These are phyloP conservation scores for Corapipo altera DNA, from an alignment of 2,113 vertebrate genomes.

Conservation along the genomic window DNA sequence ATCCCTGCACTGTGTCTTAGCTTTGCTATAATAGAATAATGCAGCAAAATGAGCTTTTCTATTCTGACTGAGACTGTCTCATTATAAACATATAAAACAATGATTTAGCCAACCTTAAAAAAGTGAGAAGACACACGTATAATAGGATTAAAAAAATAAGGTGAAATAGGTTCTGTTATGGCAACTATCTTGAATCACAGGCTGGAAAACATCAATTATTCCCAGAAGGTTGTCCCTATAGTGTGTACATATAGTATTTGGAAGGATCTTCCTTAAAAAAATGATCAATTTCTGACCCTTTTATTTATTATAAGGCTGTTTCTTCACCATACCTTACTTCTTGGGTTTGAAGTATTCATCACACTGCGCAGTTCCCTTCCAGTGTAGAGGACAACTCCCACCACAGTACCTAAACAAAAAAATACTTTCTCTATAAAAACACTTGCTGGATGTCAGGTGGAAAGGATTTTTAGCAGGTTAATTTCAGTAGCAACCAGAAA, in stretches of 20 bases:
- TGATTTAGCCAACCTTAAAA: neutral
- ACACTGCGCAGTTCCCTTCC: constrained; percentile 94
- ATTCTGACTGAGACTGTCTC: neutral
- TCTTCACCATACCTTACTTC: constrained; percentile 86
- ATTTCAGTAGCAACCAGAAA: neutral
- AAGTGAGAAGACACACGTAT: neutral
- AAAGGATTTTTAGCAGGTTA: neutral
- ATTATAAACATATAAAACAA: neutral
- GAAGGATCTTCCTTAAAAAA: neutral
- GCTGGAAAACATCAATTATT: neutral
- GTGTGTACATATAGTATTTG: neutral
- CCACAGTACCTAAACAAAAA: constrained; percentile 84
- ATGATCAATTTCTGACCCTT: neutral
- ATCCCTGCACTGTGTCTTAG: neutral
- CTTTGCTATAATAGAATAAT: neutral
- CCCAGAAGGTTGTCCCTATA: neutral
- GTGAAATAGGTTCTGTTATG: neutral
- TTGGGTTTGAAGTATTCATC: constrained; percentile 96
- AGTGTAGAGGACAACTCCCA: constrained; percentile 97
- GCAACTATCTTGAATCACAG: neutral
- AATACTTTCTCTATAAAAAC: neutral
- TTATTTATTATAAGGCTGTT: neutral
- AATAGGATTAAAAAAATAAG: neutral
- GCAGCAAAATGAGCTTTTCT: neutral
- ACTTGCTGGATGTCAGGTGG: neutral